Percentiles rank a stretch among this genome's conserved stretches.
phyloP scores from a whole-genome alignment of 2,888 invertebrate species.

The Harpagoxenus sublaevis region DNA sequence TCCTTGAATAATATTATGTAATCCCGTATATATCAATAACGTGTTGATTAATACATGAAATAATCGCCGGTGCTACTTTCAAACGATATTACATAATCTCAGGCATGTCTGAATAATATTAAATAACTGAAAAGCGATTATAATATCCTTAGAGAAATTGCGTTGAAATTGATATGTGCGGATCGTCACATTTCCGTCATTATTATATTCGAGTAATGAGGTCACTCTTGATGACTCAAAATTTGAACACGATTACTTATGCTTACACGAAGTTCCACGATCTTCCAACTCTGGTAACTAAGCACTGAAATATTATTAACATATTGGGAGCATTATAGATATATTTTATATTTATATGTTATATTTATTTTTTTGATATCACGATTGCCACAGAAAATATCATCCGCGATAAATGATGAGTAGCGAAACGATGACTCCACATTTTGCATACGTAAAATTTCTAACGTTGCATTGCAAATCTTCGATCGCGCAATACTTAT shows the following conservation, averaged over 20 bases:
- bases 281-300: background rate
- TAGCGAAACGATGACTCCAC: background rate
- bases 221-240: background rate
- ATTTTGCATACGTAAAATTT: constrained; percentile 9
- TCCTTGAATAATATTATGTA: constrained; percentile 21
- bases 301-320: background rate
- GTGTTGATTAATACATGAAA: background rate
- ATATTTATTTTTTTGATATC: background rate
- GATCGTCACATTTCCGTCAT: background rate
- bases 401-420: background rate
- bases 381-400: background rate
- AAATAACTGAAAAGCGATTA: background rate
- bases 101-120: background rate
- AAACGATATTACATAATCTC: constrained; percentile 22
- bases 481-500: background rate
- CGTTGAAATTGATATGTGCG: background rate
- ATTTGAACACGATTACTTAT: background rate
- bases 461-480: background rate
- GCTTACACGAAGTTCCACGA: background rate
- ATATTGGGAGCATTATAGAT: background rate
- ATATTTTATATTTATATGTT: background rate
- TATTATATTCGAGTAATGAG: constrained; percentile 1
- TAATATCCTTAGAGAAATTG: background rate
- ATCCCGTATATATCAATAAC: background rate
- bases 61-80: background rate